These are phyloP conservation scores for Cygnus olor DNA, from an alignment of 2,797 vertebrate species.

Conservation along the genomic window DNA sequence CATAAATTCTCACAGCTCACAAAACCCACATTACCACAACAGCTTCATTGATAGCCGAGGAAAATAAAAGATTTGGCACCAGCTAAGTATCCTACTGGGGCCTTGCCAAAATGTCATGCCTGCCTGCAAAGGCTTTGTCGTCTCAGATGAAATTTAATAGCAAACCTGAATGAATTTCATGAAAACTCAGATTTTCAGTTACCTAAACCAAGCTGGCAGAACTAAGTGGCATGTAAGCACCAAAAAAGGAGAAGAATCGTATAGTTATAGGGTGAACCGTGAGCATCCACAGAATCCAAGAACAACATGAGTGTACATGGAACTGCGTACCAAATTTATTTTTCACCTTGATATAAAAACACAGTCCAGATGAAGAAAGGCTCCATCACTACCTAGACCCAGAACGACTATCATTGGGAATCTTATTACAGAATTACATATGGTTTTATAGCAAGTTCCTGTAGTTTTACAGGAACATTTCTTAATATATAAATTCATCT, in stretches of 20 bases:
- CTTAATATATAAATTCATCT: background rate
- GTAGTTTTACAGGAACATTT: background rate
- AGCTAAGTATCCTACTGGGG: conserved; percentile 74
- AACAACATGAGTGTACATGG: background rate
- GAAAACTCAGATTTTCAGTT: conserved; percentile 59
- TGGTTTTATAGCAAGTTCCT: background rate
- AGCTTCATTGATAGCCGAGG: conserved; percentile 82
- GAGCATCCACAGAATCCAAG: background rate
- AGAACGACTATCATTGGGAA: background rate
- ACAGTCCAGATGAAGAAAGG: background rate
- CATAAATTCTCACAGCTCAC: conserved; percentile 85
- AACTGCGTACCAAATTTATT: background rate
- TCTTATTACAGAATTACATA: background rate
- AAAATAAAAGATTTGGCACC: conserved; percentile 82
- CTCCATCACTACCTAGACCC: background rate
- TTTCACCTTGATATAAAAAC: background rate
- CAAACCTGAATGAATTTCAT: conserved; percentile 70
- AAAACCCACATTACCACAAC: conserved; percentile 84
- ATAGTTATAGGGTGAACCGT: background rate
- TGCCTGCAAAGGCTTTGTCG: conserved; percentile 69
- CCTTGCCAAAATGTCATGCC: conserved; percentile 78
- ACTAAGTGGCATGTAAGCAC: conserved; percentile 5
- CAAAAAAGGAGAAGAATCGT: background rate
- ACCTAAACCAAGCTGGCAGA: conserved; percentile 48
- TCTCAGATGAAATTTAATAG: conserved; percentile 70